phyloP scores from a whole-genome alignment of 2,888 invertebrate species.

The Girardia tigrina region DNA sequence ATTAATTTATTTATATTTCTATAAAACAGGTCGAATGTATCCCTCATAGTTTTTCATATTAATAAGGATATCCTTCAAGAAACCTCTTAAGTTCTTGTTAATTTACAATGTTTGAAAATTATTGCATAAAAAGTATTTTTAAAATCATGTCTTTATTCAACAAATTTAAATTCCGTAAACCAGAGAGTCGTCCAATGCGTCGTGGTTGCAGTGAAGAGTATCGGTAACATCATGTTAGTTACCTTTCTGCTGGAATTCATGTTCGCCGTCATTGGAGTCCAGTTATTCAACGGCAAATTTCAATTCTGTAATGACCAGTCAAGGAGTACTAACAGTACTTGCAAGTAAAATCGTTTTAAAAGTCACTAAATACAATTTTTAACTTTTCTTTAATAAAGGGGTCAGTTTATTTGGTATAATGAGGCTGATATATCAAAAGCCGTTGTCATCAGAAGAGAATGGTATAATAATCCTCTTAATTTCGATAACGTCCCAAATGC shows the following conservation, averaged over 20 bases:
- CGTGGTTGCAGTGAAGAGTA: conserved; percentile 89
- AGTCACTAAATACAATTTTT: neutral
- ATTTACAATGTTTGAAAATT: no score
- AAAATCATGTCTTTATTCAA: no score
- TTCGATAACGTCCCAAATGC: conserved; percentile 96
- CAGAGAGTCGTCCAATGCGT: conserved; percentile 99
- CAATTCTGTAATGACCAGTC: conserved; percentile 82
- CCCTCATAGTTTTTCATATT: no score
- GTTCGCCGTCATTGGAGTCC: conserved; percentile 97
- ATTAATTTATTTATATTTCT: no score
- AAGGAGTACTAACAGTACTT: conserved; percentile 74
- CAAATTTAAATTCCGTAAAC: no score
- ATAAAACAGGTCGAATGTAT: no score
- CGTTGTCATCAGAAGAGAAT: conserved; percentile 61
- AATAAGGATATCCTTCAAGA: no score
- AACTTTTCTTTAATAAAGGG: conserved; percentile 56
- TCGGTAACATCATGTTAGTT: conserved; percentile 95
- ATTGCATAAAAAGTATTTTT: no score
- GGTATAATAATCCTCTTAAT: conserved; percentile 80
- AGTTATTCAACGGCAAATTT: conserved; percentile 98
- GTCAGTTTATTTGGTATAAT: conserved; percentile 75
- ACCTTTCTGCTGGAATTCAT: conserved; percentile 97
- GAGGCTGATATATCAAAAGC: conserved; percentile 67
- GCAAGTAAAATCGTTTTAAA: conserved; percentile 57
- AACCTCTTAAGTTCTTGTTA: no score